Conservation (phyloP, 2,113 vertebrate genomes). For the Delphinus delphis region DNA sequence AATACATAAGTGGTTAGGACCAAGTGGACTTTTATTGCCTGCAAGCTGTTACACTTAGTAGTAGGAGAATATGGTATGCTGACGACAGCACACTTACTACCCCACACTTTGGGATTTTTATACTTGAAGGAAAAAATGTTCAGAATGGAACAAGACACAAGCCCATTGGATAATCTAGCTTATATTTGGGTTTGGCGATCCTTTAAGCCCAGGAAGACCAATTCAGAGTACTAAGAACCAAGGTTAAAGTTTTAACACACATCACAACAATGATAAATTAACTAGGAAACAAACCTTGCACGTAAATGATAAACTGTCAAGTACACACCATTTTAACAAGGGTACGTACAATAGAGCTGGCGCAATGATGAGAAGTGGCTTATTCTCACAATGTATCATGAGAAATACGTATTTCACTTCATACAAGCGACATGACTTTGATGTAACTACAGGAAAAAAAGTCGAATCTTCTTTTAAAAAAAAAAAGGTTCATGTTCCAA, state of each 20-base stretch:
- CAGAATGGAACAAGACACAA: constrained; percentile 67
- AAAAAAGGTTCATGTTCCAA: constrained; percentile 52
- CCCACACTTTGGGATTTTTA: constrained; percentile 79
- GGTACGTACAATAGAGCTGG: constrained; percentile 53
- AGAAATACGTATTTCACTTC: constrained; percentile 69
- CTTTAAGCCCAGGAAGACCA: constrained; percentile 68
- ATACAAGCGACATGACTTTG: constrained; percentile 72
- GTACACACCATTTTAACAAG: constrained; percentile 71
- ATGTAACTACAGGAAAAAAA: constrained; percentile 68
- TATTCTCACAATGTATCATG: constrained; percentile 67
- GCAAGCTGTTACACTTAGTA: constrained; percentile 80
- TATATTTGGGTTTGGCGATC: constrained; percentile 56
- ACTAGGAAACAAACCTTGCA: constrained; percentile 61
- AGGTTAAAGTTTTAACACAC: constrained; percentile 74
- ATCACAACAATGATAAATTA: constrained; percentile 78
- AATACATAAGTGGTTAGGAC: constrained; percentile 86
- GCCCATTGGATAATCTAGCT: constrained; percentile 63
- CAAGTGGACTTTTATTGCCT: constrained; percentile 85
- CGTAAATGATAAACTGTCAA: constrained; percentile 67
- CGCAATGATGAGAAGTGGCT: constrained; percentile 50
- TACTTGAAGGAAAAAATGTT: constrained; percentile 77
- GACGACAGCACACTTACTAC: constrained; percentile 75
- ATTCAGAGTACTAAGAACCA: constrained; percentile 77
- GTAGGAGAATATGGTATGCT: constrained; percentile 67
- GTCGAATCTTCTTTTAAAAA: constrained; percentile 48